phyloP scores from a whole-genome alignment of 2,888 invertebrate species.

The Coelopa pilipes region DNA sequence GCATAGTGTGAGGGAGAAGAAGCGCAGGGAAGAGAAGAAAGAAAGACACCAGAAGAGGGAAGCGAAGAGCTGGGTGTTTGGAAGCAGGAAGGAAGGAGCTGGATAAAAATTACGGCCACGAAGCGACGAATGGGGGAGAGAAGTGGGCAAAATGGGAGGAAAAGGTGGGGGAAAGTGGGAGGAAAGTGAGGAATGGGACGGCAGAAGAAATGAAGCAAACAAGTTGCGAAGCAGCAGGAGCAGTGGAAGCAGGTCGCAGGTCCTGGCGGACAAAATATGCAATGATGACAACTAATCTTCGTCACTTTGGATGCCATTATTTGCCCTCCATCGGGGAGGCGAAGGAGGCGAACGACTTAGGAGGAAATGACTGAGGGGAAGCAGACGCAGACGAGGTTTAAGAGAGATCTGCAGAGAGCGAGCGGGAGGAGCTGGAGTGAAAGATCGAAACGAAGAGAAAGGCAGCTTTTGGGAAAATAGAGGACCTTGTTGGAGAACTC shows the following conservation, averaged over 20 bases:
- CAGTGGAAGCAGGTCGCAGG: neutral
- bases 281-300: slow-evolving; percentile 30
- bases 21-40: neutral
- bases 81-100: neutral
- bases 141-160: no score
- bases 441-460: no score
- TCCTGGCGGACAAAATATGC: slow-evolving; percentile 13
- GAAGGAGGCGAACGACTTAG: no score
- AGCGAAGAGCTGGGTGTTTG: neutral
- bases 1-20: neutral
- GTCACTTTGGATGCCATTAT: slow-evolving; percentile 32
- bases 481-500: no score
- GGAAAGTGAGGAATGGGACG: neutral
- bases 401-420: no score
- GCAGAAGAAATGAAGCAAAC: neutral
- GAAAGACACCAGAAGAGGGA: slow-evolving; percentile 8
- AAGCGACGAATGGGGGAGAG: no score
- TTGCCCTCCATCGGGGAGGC: no score
- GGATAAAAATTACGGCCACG: no score
- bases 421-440: no score
- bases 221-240: neutral
- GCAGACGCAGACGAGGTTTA: no score
- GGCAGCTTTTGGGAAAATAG: no score
- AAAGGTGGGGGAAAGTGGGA: neutral
- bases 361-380: no score